Conservation (phyloP, 2,113 vertebrate species). For the Eolophus roseicapilla region DNA sequence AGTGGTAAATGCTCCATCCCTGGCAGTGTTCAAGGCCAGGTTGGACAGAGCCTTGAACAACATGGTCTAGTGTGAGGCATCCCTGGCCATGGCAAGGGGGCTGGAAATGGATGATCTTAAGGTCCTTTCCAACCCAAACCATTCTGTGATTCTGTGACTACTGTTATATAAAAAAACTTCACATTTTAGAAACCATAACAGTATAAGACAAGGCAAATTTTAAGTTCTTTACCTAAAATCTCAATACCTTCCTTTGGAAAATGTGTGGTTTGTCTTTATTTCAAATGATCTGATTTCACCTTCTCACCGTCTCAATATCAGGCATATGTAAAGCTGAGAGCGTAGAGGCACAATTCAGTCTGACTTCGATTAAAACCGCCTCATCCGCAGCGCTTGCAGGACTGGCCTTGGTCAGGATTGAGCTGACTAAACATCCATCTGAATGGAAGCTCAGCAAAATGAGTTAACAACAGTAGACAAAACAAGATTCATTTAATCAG, state of each 20-base stretch:
- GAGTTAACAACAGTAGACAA: background rate
- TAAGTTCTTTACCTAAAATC: background rate
- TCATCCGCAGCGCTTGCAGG: background rate
- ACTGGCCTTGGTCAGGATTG: background rate
- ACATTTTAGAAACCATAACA: background rate
- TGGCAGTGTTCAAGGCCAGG: background rate
- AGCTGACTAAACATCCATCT: background rate
- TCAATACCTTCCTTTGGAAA: background rate
- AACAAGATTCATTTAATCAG: conserved; percentile 13
- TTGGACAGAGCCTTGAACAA: background rate
- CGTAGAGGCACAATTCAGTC: accelerated
- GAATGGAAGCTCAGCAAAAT: background rate
- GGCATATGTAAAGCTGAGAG: background rate
- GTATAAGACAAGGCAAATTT: background rate
- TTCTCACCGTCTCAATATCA: background rate
- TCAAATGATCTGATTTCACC: background rate
- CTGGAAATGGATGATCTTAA: background rate
- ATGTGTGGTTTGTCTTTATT: background rate
- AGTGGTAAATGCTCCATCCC: background rate
- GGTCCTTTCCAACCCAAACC: background rate
- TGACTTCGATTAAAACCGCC: background rate
- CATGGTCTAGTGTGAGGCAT: background rate
- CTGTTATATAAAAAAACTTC: background rate
- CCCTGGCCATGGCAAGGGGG: background rate
- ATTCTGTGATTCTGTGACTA: background rate